Evolutionary conservation across 2,797 vertebrate genomes (phyloP).

Genomic region (Mallotus villosus): DNA sequence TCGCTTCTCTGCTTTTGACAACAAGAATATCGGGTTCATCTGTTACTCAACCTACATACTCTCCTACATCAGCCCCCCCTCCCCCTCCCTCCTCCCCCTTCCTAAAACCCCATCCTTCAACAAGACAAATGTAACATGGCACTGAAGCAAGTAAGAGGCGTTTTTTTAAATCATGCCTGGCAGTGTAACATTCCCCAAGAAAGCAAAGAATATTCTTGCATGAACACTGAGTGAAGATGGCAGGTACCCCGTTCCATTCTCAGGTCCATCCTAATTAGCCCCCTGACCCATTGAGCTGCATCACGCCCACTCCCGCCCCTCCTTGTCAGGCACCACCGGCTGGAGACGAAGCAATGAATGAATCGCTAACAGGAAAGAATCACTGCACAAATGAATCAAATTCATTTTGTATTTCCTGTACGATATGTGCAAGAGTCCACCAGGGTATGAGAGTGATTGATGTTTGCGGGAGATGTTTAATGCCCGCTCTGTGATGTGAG

Average conservation of each 20-base stretch:
- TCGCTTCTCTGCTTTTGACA: conserved; percentile 77
- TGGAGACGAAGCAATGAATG: background rate
- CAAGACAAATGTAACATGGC: conserved; percentile 42
- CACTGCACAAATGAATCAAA: background rate
- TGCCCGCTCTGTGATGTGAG: conserved; percentile 20
- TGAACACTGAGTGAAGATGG: background rate
- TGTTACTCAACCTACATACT: conserved; percentile 37
- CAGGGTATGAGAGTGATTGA: conserved; percentile 19
- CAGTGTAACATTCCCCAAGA: conserved; percentile 9
- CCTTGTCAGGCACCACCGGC: background rate
- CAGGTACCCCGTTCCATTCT: background rate
- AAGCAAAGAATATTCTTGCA: background rate
- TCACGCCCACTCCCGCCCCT: background rate
- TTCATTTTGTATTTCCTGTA: background rate
- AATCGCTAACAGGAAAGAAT: background rate
- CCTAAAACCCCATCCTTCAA: conserved; percentile 28
- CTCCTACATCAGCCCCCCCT: conserved; percentile 38
- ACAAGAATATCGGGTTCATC: conserved; percentile 75
- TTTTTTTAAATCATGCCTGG: conserved; percentile 25
- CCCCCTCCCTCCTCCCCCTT: conserved; percentile 18
- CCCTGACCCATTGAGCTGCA: background rate
- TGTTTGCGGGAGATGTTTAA: conserved; percentile 25
- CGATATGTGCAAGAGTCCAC: conserved; percentile 8
- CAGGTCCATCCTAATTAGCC: background rate
- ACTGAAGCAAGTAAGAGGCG: conserved; percentile 27